phyloP scores from a whole-genome alignment of 2,888 invertebrate species.

The Acrocyrtus sp. region DNA sequence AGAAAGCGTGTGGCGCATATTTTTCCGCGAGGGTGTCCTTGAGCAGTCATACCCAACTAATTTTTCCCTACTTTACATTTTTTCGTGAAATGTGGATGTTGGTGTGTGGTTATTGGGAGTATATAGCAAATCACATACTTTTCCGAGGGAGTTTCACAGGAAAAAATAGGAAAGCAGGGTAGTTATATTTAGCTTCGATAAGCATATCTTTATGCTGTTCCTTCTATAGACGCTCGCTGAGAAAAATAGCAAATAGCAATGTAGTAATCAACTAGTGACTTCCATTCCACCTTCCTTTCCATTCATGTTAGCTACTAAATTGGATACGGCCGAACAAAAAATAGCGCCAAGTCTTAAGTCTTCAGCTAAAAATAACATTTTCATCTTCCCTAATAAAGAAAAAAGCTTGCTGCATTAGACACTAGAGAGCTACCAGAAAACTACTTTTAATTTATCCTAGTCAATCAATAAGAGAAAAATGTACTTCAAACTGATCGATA shows the following conservation, averaged over 20 bases:
- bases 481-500: too few species aligned
- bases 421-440: too few species aligned
- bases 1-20: neutral
- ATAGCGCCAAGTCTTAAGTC: too few species aligned
- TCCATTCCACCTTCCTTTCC: neutral
- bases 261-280: neutral
- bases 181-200: too few species aligned
- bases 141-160: neutral
- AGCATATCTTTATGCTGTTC: too few species aligned
- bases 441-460: neutral
- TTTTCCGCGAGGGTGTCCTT: neutral
- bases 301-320: neutral
- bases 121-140: neutral
- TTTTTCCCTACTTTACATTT: neutral
- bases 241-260: too few species aligned
- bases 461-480: neutral
- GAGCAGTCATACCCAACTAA: neutral
- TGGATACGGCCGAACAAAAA: too few species aligned
- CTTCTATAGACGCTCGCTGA: too few species aligned
- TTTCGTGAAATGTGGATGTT: too few species aligned
- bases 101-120: too few species aligned
- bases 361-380: neutral
- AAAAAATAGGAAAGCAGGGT: neutral
- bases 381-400: neutral
- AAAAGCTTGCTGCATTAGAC: neutral